Percentiles rank a stretch among this genome's conserved stretches.
These are phyloP conservation scores for Poecilia gillii DNA, from an alignment of 2,797 vertebrate genomes.

Conservation along the genomic window DNA sequence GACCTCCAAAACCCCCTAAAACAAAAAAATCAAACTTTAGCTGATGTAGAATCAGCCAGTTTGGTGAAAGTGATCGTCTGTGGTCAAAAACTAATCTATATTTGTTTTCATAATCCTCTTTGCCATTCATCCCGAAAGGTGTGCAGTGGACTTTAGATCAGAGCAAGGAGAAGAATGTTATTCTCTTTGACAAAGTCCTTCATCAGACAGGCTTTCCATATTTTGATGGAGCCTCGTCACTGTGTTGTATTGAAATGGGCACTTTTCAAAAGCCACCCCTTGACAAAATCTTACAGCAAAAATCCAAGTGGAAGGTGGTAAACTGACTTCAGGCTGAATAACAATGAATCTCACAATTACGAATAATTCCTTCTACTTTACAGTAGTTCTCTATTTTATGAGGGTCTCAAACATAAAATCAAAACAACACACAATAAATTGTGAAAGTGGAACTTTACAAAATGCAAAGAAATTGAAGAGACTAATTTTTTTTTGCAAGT, in stretches of 20 bases:
- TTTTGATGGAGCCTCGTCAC: neutral
- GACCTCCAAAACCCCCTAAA: neutral
- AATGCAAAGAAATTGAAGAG: neutral
- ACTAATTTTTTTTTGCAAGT: constrained; percentile 6
- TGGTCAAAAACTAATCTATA: neutral
- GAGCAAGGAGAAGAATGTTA: neutral
- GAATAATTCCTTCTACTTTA: neutral
- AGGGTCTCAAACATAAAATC: neutral
- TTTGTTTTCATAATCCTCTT: neutral
- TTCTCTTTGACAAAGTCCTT: neutral
- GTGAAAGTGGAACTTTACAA: neutral
- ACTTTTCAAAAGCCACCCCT: too few species aligned
- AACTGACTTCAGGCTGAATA: too few species aligned
- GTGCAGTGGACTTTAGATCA: neutral
- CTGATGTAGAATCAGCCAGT: neutral
- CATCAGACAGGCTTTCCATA: neutral
- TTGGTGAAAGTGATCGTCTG: neutral
- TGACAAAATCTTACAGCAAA: too few species aligned
- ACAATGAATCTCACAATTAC: neutral
- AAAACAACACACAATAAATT: neutral
- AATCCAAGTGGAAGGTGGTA: too few species aligned
- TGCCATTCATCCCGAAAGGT: neutral
- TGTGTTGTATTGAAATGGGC: neutral
- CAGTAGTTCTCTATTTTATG: neutral
- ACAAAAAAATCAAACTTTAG: too few species aligned